Evolutionary conservation across 30 jellyfish, hydroid and myxozoan genomes (phyloP).

Genomic region (Nemopilema nomurai): DNA sequence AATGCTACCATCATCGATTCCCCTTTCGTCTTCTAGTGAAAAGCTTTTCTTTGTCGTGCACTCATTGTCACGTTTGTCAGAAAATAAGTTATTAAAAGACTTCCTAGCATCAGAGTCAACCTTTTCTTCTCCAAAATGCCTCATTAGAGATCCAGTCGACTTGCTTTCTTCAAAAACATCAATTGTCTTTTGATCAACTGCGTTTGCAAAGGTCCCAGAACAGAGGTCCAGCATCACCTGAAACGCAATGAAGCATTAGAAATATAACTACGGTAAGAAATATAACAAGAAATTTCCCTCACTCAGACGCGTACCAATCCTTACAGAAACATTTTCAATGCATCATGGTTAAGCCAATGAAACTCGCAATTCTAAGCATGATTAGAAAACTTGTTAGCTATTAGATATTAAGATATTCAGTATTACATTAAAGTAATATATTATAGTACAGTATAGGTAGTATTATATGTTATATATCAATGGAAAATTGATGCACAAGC

Average conservation of each 20-base stretch:
- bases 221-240: slow-evolving; percentile 44
- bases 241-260: neutral
- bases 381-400: too few species aligned
- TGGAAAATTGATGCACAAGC: too few species aligned
- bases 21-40: slow-evolving; percentile 4
- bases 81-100: slow-evolving; percentile 21
- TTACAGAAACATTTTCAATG: too few species aligned
- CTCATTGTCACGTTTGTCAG: slow-evolving; percentile 6
- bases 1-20: slow-evolving; percentile 5
- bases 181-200: neutral
- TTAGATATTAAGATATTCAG: too few species aligned
- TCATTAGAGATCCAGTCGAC: slow-evolving; percentile 32
- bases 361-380: too few species aligned
- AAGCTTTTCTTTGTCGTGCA: neutral
- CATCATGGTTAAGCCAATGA: too few species aligned
- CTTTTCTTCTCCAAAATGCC: slow-evolving; percentile 10
- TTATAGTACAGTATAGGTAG: too few species aligned
- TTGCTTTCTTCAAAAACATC: slow-evolving; percentile 18
- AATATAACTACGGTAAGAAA: too few species aligned
- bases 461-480: too few species aligned
- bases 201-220: slow-evolving; percentile 48
- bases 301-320: too few species aligned
- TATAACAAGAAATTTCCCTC: too few species aligned
- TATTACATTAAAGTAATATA: too few species aligned
- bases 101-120: slow-evolving; percentile 13